Base-by-base conservation (phyloP, 2,888 invertebrate genomes). In the Eupithecia vulgata region DNA sequence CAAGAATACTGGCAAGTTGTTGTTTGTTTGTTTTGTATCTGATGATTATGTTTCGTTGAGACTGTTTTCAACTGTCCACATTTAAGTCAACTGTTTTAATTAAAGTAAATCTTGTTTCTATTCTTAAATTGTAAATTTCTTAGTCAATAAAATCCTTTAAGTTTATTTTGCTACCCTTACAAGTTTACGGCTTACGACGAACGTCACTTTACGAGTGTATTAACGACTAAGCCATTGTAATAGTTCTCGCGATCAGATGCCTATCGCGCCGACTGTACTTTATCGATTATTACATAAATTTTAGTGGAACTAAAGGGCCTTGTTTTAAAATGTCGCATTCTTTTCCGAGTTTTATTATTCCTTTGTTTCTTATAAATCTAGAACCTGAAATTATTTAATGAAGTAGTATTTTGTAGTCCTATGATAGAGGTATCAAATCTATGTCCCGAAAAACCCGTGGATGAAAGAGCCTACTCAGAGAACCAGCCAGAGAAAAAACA, bases 201-300 rank as follows among this genome's bases (percentile, higher is more conserved):
- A 81, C 81, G 81, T 83, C 81, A 84, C 77, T 85, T 87, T 87
- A 88, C 84, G 84, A 84, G 83, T 82, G 84, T 83, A 83, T 82
- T 84, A 81, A 81, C 81, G 78, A 82, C 81, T 83, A 81, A 82
- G 79, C 76, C 84, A 85, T 85, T 87, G 85, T 86, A 85, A 84
- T 85, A 84, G 84, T 85, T 86, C 83, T 81, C 80, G 45, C 61
- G 73, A 74, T 76, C 71, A 76, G 61, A 76, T 48, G 68, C 72
- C 76, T 80, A 75, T 81, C 76, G 69, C 76, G 81, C 76, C 78
- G 82, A 80, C 81, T 72, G 80, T 82, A 81, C 78, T 68, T 30
- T 74, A 66, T 68, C 64, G 52, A 68, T 68, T 64, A 70, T 69
- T 64, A 70, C 64, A 67, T 68, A 67, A 65, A 64, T 67, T 70